Conservation (phyloP, 2,113 vertebrate species). For the Pteruthius melanotis region DNA sequence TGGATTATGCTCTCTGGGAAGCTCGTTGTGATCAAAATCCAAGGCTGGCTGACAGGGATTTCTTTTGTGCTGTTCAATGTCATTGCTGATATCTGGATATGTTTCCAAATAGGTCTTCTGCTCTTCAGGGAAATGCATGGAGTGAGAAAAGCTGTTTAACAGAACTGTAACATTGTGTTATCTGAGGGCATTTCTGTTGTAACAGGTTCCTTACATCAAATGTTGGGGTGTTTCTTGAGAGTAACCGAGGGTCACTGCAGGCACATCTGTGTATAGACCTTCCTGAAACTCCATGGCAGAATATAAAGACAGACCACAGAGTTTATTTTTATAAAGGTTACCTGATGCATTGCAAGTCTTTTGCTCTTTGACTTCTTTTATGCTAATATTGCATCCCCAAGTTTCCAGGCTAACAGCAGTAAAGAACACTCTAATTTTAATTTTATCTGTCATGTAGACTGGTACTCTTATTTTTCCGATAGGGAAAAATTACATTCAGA, state of each 20-base stretch:
- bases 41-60: not conserved
- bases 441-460: not conserved
- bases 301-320: not conserved
- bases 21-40: not conserved
- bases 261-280: not conserved
- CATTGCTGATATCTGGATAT: not conserved
- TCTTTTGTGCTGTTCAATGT: not conserved
- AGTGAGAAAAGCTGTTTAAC: not conserved
- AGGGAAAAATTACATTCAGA: not conserved
- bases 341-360: not conserved
- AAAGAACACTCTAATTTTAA: not conserved
- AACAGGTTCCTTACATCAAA: not conserved
- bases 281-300: not conserved
- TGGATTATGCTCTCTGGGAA: not conserved
- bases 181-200: not conserved
- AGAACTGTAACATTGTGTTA: not conserved
- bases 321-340: not conserved
- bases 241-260: not conserved
- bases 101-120: not conserved
- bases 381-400: not conserved
- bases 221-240: not conserved
- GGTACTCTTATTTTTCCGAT: not conserved
- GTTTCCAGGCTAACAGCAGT: not conserved
- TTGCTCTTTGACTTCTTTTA: not conserved
- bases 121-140: not conserved